Percentiles rank a stretch among this genome's conserved stretches.
Evolutionary conservation across 2,888 invertebrate species (phyloP).

Genomic region (Netelia virgata): DNA sequence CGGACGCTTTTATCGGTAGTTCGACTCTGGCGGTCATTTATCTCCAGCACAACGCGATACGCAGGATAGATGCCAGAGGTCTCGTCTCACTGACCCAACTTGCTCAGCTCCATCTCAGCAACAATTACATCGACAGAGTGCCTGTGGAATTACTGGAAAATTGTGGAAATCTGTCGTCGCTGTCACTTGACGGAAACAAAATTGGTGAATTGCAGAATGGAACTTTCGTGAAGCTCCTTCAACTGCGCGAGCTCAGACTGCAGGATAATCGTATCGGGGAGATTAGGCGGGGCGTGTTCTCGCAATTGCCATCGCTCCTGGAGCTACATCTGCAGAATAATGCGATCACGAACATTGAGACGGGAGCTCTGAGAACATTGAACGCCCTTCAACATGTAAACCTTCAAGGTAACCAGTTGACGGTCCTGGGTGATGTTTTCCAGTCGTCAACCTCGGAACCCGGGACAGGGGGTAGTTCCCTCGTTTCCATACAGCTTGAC

Average conservation of each 20-base stretch:
- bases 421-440: slow-evolving; percentile 92
- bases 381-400: slow-evolving; percentile 94
- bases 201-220: slow-evolving; percentile 92
- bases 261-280: slow-evolving; percentile 93
- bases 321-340: slow-evolving; percentile 96
- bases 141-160: slow-evolving; percentile 91
- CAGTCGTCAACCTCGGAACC: slow-evolving; percentile 87
- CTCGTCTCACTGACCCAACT: slow-evolving; percentile 91
- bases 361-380: slow-evolving; percentile 92
- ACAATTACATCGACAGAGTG: slow-evolving; percentile 93
- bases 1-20: slow-evolving; percentile 92
- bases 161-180: slow-evolving; percentile 91
- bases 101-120: slow-evolving; percentile 93
- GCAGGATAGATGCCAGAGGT: slow-evolving; percentile 91
- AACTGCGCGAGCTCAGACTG: slow-evolving; percentile 92
- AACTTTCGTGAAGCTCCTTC: slow-evolving; percentile 91
- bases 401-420: slow-evolving; percentile 93
- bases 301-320: slow-evolving; percentile 91
- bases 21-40: slow-evolving; percentile 92
- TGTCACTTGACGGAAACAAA: slow-evolving; percentile 95
- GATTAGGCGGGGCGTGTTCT: slow-evolving; percentile 92
- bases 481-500: slow-evolving; percentile 93
- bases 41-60: slow-evolving; percentile 94
- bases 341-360: slow-evolving; percentile 91
- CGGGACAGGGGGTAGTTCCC: slow-evolving; percentile 84